Evolutionary conservation across 2,888 invertebrate genomes (phyloP).

Genomic region (Pristionchus entomophagus): DNA sequence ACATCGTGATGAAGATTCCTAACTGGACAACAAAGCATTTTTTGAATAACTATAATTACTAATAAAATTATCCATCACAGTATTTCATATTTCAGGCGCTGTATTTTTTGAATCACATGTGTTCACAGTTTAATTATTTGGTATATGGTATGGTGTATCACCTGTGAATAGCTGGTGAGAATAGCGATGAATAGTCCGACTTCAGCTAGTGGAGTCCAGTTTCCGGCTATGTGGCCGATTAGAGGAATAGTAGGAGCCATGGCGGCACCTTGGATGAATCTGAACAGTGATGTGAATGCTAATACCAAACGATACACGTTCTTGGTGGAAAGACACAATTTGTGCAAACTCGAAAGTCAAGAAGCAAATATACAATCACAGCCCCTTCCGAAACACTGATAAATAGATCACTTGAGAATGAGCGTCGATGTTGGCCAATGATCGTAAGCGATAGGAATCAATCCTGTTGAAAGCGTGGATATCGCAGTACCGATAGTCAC

Average conservation of each 20-base stretch:
- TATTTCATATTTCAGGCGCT: too few species aligned
- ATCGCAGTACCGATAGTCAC: constrained; percentile 35
- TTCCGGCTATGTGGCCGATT: constrained; percentile 49
- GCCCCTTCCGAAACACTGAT: too few species aligned
- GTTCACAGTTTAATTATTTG: too few species aligned
- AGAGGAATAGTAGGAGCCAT: constrained; percentile 54
- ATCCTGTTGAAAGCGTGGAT: constrained; percentile 14
- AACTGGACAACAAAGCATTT: constrained; percentile 50
- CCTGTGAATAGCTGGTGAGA: constrained; percentile 54
- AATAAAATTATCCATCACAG: too few species aligned
- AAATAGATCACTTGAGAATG: constrained; percentile 41
- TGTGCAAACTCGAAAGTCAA: too few species aligned
- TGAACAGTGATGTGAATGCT: too few species aligned
- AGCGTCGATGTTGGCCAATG: constrained; percentile 44
- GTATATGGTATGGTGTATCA: too few species aligned
- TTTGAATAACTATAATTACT: too few species aligned
- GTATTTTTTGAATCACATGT: too few species aligned
- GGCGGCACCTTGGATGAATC: constrained; percentile 53
- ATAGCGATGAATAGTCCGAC: constrained; percentile 54
- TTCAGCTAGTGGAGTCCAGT: constrained; percentile 54
- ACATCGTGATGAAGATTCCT: constrained; percentile 55
- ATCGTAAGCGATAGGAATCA: constrained; percentile 43
- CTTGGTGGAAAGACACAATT: too few species aligned
- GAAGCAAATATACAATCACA: too few species aligned
- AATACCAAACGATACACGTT: too few species aligned